Evolutionary conservation across 2,797 vertebrate species (phyloP), one percentile per base, ranked within the genome.

Genomic region (Phataginus tricuspis): DNA sequence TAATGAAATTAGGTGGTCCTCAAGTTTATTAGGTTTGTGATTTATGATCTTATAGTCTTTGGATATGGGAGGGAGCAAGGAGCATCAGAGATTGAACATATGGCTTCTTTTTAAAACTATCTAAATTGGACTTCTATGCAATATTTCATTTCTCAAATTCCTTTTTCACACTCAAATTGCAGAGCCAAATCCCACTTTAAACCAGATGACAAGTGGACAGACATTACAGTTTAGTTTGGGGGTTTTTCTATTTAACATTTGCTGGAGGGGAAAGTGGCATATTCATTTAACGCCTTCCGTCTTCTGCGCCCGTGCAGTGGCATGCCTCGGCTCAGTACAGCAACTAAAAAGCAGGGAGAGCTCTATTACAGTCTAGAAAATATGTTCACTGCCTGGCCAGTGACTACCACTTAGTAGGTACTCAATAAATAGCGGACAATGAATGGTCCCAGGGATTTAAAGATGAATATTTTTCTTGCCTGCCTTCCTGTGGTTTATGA

Each of bases 261-360:
- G 31, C 83, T 86, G 75, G 18, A 90, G 34, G 14, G 14, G 27
- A 64, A 93, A 68, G 94, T 82, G 4, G 25, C 45, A 34, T 53
- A 80, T 85, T 96, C 90, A 97, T 94, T 94, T 91, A 95, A 71
- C 77, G 18, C 0, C 7, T 64, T 94, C 93, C 21, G 42, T 97
- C 83, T 97, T 98, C 97, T 84, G 19, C 27, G 51, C 11, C 21
- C 39, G 68, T 96, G 64, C 94, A 98, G 97, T 95, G 90, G 93
- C 29, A 55, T 64, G 79, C 51, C 64, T 94, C 51, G 95, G 96
- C 34, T 83, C 66, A 66, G 16, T 16, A 37, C 11, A 68, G 31
- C 25, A 83, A 39, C 57, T 77, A 86, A 91, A 59, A 95, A 51
- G 21, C 42, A 84, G 1, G 39, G 23, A 55, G n/a, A 45, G 1